A percentile compares a stretch with the other conserved stretches of the same genome.
These are phyloP conservation scores for Metaphire vulgaris DNA, from an alignment of 1,140 invertebrate species.

Conservation along the genomic window DNA sequence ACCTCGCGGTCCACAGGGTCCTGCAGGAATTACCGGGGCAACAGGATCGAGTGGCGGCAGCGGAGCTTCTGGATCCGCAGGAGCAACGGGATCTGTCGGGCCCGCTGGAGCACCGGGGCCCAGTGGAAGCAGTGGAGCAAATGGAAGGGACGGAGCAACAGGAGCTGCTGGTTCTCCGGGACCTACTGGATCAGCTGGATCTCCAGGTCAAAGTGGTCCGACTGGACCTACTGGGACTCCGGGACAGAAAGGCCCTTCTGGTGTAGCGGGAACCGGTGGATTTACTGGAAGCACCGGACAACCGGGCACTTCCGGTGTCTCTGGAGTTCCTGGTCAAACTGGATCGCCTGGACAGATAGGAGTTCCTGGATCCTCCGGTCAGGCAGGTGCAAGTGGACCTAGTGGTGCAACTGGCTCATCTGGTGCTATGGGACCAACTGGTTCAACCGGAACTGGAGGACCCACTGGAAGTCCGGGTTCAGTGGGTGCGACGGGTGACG, in stretches of 20 bases:
- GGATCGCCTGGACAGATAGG: slow-evolving; percentile 16
- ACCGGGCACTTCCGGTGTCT: slow-evolving; percentile 13
- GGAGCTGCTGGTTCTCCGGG: background rate
- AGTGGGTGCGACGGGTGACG: background rate
- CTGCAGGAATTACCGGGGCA: slow-evolving; percentile 2
- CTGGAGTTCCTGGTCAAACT: slow-evolving; percentile 2
- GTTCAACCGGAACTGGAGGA: slow-evolving; percentile 20
- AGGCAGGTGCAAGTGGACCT: background rate
- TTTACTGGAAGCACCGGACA: slow-evolving; percentile 11
- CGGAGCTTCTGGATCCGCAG: background rate
- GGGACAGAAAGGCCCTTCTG: slow-evolving; percentile 8
- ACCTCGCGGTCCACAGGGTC: background rate
- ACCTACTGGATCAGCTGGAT: background rate
- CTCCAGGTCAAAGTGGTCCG: background rate
- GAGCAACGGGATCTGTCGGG: background rate
- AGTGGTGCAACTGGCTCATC: slow-evolving; percentile 14
- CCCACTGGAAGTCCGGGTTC: slow-evolving; percentile 7
- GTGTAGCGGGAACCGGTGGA: background rate
- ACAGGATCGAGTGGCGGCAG: slow-evolving; percentile 2
- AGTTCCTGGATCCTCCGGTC: slow-evolving; percentile 12
- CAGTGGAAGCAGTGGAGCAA: background rate
- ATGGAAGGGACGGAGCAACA: background rate
- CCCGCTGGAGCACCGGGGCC: background rate
- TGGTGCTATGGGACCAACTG: slow-evolving; percentile 14
- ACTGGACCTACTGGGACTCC: slow-evolving; percentile 1